Evolutionary conservation across 2,888 invertebrate genomes (phyloP), one percentile per base, ranked within the genome.

Genomic region (Frankliniella intonsa): DNA sequence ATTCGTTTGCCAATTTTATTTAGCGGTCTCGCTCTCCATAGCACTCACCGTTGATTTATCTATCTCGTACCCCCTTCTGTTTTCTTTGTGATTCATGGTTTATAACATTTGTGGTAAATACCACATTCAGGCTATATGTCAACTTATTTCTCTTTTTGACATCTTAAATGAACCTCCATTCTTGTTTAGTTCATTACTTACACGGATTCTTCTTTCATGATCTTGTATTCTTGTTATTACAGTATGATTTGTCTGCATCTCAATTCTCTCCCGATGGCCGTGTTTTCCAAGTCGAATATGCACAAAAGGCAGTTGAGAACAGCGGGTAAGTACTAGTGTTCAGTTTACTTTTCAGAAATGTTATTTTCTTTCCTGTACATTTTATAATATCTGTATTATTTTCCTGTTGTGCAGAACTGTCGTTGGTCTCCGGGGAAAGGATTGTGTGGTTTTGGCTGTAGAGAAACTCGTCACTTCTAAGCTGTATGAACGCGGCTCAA

Each of bases 191-290:
- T 14, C 17, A 55, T 76, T 50, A 69, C 50, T 82, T 80, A 81
- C 62, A 38, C 49, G 50, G 51, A 51, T 80, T 27, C 38, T 51
- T 12, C 76, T 69, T 25, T 49, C 7, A 81, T 81, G 81, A 51
- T 55, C 81, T 80, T 82, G 17, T 17, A 19, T 80, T 55, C 80
- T 50, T 81, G 1, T 10, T 83, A 85, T 91, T 91, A 82, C 89
- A 98, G 97, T 99, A 99, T 88, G 99, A 99, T 92, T 91, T 99
- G 86, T 99, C 99, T 83, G 99, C 99, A n/a, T 98, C 99, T 79
- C 99, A 99, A 91, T 99, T 99, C 90, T 99, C 99, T 3, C 99
- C 99, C 3, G 99, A 99, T 88, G 99, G 99, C 14, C 91, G 99
- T 85, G 99, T 99, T 62, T 99, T 99, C 89, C 99, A 99, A 92